These are phyloP conservation scores for Norana najaformis DNA, from an alignment of 2,888 invertebrate species.

Conservation along the genomic window DNA sequence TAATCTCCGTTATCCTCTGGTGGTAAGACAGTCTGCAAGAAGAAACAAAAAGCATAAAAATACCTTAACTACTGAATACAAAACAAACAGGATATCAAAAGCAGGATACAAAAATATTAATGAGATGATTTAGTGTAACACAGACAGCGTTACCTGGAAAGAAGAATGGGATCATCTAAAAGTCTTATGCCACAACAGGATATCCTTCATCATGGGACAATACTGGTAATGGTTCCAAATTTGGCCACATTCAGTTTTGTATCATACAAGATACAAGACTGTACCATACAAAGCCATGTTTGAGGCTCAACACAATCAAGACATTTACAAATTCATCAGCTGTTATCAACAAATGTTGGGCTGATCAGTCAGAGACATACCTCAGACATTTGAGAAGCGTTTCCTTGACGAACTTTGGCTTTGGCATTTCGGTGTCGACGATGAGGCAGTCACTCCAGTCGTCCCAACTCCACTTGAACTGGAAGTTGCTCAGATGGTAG, in stretches of 20 bases:
- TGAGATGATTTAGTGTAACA: neutral
- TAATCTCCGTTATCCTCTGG: constrained; percentile 84
- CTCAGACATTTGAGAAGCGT: constrained; percentile 86
- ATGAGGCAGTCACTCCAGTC: constrained; percentile 64
- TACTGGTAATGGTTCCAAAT: too few relatives aligned
- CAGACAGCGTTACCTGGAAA: neutral
- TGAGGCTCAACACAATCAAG: too few relatives aligned
- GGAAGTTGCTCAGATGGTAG: constrained; percentile 97
- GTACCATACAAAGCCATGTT: too few relatives aligned
- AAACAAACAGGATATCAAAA: too few relatives aligned
- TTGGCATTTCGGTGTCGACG: constrained; percentile 75
- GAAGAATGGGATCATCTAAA: neutral
- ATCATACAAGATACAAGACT: too few relatives aligned
- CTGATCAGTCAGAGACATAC: constrained; percentile 64
- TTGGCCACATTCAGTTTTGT: too few relatives aligned
- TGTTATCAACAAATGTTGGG: too few relatives aligned
- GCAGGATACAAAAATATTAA: neutral
- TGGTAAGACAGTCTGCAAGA: constrained; percentile 78
- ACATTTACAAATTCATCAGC: too few relatives aligned
- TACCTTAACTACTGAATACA: too few relatives aligned
- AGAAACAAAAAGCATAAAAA: too few relatives aligned
- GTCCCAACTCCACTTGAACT: constrained; percentile 96
- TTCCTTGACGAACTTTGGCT: constrained; percentile 90
- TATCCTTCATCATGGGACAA: too few relatives aligned
- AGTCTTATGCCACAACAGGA: neutral